Evolutionary conservation across 2,113 vertebrate genomes (phyloP).

Genomic region (Protomyctophum bolini): DNA sequence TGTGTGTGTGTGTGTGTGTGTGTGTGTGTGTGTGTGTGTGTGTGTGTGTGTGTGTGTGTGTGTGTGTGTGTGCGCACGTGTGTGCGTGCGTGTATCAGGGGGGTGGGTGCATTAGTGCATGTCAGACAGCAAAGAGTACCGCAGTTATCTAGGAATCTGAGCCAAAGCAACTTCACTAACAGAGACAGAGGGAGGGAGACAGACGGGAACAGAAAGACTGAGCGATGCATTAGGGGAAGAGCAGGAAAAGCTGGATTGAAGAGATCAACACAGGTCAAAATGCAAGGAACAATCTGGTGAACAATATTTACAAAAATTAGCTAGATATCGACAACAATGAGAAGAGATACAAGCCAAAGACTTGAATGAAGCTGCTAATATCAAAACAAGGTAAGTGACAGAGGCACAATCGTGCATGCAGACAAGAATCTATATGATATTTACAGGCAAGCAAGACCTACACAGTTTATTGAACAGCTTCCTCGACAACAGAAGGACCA

Average conservation of each 20-base stretch:
- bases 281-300: slow-evolving; percentile 4
- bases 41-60: slow-evolving; percentile 6
- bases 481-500: slow-evolving; percentile 11
- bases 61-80: slow-evolving; percentile 20
- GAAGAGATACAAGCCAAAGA: slow-evolving; percentile 12
- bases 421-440: not conserved
- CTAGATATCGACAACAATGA: slow-evolving; percentile 28
- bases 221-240: slow-evolving; percentile 35
- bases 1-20: slow-evolving; percentile 10
- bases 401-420: not conserved
- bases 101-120: slow-evolving; percentile 75
- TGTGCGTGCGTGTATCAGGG: slow-evolving; percentile 37
- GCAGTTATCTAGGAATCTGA: slow-evolving; percentile 81
- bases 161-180: slow-evolving; percentile 72
- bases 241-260: slow-evolving; percentile 29
- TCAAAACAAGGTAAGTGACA: slow-evolving; percentile 19
- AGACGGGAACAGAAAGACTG: slow-evolving; percentile 31
- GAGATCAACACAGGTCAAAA: slow-evolving; percentile 19
- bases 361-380: slow-evolving; percentile 14
- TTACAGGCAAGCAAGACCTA: not conserved
- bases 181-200: slow-evolving; percentile 44
- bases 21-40: slow-evolving; percentile 7
- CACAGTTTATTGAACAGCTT: slow-evolving; percentile 18
- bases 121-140: slow-evolving; percentile 79
- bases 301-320: slow-evolving; percentile 1